Evolutionary conservation across 2,888 invertebrate species (phyloP).

Genomic region (Aspidiotus rigidus): DNA sequence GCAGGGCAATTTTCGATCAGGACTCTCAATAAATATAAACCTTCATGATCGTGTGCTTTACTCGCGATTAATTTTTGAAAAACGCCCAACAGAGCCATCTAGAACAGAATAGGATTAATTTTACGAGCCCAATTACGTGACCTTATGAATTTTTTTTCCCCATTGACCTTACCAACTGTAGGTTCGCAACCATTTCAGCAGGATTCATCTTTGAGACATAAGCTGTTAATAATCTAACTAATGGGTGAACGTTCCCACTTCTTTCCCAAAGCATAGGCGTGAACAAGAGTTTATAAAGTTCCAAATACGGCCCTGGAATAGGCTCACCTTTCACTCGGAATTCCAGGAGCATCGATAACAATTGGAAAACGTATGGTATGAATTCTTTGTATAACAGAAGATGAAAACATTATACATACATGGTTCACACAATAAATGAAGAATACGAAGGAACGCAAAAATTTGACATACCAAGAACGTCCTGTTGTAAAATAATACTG

Average conservation of each 20-base stretch:
- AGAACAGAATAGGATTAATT: conserved; percentile 30
- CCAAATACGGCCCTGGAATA: conserved; percentile 76
- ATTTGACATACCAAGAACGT: conserved; percentile 65
- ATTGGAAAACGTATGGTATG: conserved; percentile 97
- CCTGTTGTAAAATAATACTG: conserved; percentile 86
- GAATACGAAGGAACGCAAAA: background rate
- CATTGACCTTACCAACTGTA: conserved; percentile 54
- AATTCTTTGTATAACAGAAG: conserved; percentile 58
- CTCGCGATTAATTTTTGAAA: conserved; percentile 95
- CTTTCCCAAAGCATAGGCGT: conserved; percentile 89
- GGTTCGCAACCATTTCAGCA: conserved; percentile 35
- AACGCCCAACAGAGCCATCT: conserved; percentile 78
- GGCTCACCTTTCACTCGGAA: conserved; percentile 49
- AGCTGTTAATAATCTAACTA: conserved; percentile 83
- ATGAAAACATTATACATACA: conserved; percentile 3
- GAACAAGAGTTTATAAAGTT: conserved; percentile 79
- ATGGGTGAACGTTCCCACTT: conserved; percentile 83
- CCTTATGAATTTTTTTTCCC: conserved; percentile 6
- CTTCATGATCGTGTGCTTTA: conserved; percentile 90
- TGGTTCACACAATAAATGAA: conserved; percentile 12
- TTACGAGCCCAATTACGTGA: too few relatives aligned
- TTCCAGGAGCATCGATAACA: conserved; percentile 83
- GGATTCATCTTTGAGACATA: conserved; percentile 60
- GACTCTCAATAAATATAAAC: conserved; percentile 80
- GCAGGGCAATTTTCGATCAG: conserved; percentile 73